phyloP scores from a whole-genome alignment of 37 sponge, comb jelly and placozoan species.

The Ianthella basta region DNA sequence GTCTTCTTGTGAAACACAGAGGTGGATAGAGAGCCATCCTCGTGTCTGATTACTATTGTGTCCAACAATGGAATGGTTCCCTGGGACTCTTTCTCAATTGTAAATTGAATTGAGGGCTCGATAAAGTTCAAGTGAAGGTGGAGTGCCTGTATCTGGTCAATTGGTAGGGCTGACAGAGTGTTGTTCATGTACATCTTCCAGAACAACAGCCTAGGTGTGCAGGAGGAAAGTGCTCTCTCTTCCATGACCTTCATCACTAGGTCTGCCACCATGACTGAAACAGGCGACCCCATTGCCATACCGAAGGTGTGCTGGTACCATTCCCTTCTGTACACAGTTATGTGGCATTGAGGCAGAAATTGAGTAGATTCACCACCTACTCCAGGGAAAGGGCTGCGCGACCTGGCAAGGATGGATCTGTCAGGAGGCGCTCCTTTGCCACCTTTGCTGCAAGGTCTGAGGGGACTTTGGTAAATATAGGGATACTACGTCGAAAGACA shows the following conservation, averaged over 20 bases:
- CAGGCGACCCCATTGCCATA: conserved; percentile 8
- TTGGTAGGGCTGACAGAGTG: conserved; percentile 25
- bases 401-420: not conserved
- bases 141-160: conserved; percentile 8
- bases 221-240: conserved; percentile 14
- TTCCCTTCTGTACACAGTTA: not conserved
- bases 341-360: conserved; percentile 13
- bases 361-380: conserved; percentile 1
- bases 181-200: conserved; percentile 45
- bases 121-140: conserved; percentile 40
- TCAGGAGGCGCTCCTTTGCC: conserved; percentile 5
- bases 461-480: conserved; percentile 30
- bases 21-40: conserved; percentile 33
- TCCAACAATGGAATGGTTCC: conserved; percentile 30
- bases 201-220: conserved; percentile 10
- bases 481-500: conserved; percentile 12
- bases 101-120: conserved; percentile 38
- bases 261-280: conserved; percentile 4
- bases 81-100: conserved; percentile 7
- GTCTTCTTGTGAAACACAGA: conserved; percentile 26
- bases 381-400: conserved; percentile 22
- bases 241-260: conserved; percentile 2
- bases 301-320: conserved; percentile 16
- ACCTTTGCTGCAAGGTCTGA: conserved; percentile 18
- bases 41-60: not conserved